Base-by-base conservation (phyloP, 2,797 vertebrate genomes). In the Protosalanx chinensis region DNA sequence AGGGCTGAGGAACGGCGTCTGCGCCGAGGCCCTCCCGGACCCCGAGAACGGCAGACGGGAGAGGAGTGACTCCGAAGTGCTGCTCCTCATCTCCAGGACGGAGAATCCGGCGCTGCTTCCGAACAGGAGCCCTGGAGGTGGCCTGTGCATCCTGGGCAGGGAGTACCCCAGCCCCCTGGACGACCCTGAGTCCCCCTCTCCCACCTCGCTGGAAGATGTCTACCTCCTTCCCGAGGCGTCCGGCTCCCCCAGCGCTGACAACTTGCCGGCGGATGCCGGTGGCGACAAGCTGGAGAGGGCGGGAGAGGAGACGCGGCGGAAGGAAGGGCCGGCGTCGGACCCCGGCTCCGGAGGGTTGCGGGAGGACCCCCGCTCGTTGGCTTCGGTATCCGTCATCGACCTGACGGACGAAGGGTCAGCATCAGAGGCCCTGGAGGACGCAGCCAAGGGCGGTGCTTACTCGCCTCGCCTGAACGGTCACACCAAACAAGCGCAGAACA, bases 91-190 rank as follows among this genome's bases (percentile, higher is more conserved):
- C 67, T 91, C 89, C 32, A 85, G 84, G 77, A 79, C 87, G 13
- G 74, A 71, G 41, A 87, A 90, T 7, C 64, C 83, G 0, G 61
- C 64, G 15, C 63, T 81, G 1, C 18, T 76, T 29, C 78, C 72
- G 0, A 79, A 87, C 33, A 68, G 56, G 1, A 79, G 58, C 23
- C 46, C 74, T 8, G 75, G 71, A 59, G 78, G 23, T 27, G 23
- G 88, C 56, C 64, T 85, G 33, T 76, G 81, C 72, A 79, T 84
- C 12, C 66, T 80, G 56, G 86, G 79, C 78, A 82, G 82, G 77
- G 89, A 92, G 61, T 90, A 86, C 53, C 71, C 82, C 60, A 90
- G 89, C 78, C 89, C 90, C 60, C 84, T 92, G 60, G 90, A 92
- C 64, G 88, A 92, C 80, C 86, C 89, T 0, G 73, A 87, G 8